A percentile compares a stretch with the other conserved stretches of the same genome.
These are phyloP conservation scores for Empis livida DNA, from an alignment of 2,888 invertebrate genomes.

Conservation along the genomic window DNA sequence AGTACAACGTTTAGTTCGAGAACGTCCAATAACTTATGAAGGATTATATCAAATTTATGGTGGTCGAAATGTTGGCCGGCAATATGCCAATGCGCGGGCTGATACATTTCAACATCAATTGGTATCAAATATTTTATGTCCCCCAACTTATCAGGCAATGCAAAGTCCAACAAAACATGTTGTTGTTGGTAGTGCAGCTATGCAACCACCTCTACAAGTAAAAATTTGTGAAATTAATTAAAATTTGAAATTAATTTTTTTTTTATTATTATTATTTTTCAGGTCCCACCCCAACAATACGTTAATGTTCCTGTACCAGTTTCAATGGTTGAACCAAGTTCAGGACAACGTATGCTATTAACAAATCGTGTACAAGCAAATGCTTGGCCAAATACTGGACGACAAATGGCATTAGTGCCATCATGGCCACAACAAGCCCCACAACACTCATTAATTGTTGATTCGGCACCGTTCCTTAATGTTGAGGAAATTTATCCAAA, in stretches of 20 bases:
- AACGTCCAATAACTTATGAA: slow-evolving; percentile 64
- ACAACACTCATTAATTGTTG: slow-evolving; percentile 58
- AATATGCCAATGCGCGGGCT: slow-evolving; percentile 51
- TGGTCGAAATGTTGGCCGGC: slow-evolving; percentile 52
- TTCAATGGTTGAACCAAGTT: slow-evolving; percentile 79
- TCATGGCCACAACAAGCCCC: slow-evolving; percentile 73
- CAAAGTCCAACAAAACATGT: slow-evolving; percentile 45
- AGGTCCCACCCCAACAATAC: slow-evolving; percentile 76
- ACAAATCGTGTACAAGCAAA: slow-evolving; percentile 40
- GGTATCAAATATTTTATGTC: slow-evolving; percentile 88
- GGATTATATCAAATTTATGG: slow-evolving; percentile 53
- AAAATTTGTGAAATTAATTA: slow-evolving; percentile 7
- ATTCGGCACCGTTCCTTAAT: slow-evolving; percentile 60
- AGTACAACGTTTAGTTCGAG: slow-evolving; percentile 55
- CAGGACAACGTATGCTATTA: slow-evolving; percentile 64
- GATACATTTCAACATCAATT: slow-evolving; percentile 85
- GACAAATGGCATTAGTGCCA: slow-evolving; percentile 72
- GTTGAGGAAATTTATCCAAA: slow-evolving; percentile 42
- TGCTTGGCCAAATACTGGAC: slow-evolving; percentile 38
- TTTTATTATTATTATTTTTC: slow-evolving; percentile 12
- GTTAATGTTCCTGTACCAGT: slow-evolving; percentile 57
- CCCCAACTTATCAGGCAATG: slow-evolving; percentile 80
- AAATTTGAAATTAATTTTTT: background rate
- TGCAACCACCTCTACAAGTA: slow-evolving; percentile 36
- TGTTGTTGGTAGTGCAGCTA: slow-evolving; percentile 41